Conservation (phyloP, 2,113 vertebrate species). For the Carassius gibelio region DNA sequence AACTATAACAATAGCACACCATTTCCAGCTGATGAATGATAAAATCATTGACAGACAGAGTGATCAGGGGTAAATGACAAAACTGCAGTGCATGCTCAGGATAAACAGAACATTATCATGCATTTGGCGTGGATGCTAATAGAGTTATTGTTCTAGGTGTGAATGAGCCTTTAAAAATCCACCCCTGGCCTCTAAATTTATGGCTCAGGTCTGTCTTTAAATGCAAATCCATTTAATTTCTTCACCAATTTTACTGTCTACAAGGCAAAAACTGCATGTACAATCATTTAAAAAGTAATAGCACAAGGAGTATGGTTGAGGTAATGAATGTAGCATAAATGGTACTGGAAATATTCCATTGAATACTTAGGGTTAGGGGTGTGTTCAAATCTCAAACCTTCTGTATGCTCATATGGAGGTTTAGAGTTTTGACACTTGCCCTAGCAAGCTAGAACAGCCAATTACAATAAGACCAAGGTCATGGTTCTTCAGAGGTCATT, state of each 20-base stretch:
- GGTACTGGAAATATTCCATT: background rate
- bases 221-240: background rate
- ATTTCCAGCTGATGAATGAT: background rate
- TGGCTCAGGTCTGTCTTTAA: background rate
- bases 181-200: too few relatives aligned
- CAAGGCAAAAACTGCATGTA: too few relatives aligned
- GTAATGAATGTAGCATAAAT: background rate
- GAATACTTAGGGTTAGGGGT: background rate
- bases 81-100: too few relatives aligned
- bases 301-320: background rate
- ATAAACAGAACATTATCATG: too few relatives aligned
- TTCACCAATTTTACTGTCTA: background rate
- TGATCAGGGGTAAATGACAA: too few relatives aligned
- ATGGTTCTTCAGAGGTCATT: slow-evolving; percentile 16
- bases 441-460: background rate
- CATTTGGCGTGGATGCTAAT: too few relatives aligned
- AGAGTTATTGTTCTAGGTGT: background rate
- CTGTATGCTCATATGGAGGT: background rate
- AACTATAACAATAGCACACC: too few relatives aligned
- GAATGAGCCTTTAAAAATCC: background rate
- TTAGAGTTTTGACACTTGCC: background rate
- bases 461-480: background rate
- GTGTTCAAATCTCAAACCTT: background rate
- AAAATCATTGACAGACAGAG: too few relatives aligned
- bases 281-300: background rate